Percentiles rank a stretch among this genome's conserved stretches.
Evolutionary conservation across 2,797 vertebrate genomes (phyloP).

Genomic region (Tinamus major): DNA sequence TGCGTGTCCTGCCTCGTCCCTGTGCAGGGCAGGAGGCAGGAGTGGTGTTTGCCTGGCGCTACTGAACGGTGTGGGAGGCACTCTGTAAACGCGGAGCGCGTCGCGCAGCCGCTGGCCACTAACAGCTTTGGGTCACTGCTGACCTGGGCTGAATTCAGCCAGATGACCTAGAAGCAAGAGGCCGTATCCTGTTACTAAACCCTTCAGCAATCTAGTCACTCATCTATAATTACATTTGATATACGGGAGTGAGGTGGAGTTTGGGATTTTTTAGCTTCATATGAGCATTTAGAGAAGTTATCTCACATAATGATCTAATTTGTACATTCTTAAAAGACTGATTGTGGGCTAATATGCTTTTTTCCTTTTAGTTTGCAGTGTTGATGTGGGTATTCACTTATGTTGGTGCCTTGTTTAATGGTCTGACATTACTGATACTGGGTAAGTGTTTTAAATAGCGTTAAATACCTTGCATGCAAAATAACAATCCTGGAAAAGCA

Average conservation of each 20-base stretch:
- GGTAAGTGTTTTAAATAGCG: constrained; percentile 82
- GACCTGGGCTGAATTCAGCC: neutral
- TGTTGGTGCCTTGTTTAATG: constrained; percentile 96
- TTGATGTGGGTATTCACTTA: constrained; percentile 98
- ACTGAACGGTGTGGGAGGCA: neutral
- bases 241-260: neutral
- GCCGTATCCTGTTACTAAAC: neutral
- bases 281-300: neutral
- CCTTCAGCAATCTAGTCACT: neutral
- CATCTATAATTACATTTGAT: constrained; percentile 5
- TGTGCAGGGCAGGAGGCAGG: neutral
- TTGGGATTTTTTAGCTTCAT: neutral
- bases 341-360: neutral
- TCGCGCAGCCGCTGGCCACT: neutral
- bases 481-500: neutral
- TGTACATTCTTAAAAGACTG: neutral
- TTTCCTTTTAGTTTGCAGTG: constrained; percentile 88
- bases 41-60: rapidly evolving
- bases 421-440: constrained; percentile 94
- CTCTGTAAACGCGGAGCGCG: neutral
- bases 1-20: neutral
- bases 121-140: neutral
- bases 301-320: neutral
- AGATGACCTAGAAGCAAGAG: neutral
- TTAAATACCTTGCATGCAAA: neutral